Conservation (phyloP, 2,888 invertebrate genomes). For the Drosophila helvetica region DNA sequence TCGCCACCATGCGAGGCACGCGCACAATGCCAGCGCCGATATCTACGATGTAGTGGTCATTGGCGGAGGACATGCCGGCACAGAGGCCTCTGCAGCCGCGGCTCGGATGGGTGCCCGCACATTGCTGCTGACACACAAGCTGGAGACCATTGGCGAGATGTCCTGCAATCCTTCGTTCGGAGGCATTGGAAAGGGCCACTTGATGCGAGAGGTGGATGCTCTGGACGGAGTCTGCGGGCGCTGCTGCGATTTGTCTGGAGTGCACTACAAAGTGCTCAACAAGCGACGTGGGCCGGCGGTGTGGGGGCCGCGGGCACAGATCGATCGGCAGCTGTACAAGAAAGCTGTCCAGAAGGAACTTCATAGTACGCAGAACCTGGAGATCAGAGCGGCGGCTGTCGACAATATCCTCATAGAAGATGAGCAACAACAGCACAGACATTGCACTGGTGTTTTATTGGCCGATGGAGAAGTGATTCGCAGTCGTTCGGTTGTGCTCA, state of each 20-base stretch:
- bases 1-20: conserved; percentile 8
- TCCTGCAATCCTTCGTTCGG: conserved; percentile 97
- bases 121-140: conserved; percentile 92
- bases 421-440: conserved; percentile 39
- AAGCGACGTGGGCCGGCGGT: conserved; percentile 93
- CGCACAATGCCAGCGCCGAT: conserved; percentile 2
- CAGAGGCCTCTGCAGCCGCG: conserved; percentile 93
- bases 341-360: conserved; percentile 89
- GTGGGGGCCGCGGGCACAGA: conserved; percentile 94
- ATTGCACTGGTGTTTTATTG: conserved; percentile 79
- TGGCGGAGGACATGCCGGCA: conserved; percentile 96
- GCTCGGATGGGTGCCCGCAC: conserved; percentile 92
- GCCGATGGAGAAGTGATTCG: conserved; percentile 86
- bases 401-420: conserved; percentile 89
- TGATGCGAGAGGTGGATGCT: conserved; percentile 94
- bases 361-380: conserved; percentile 87
- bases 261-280: conserved; percentile 93
- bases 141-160: conserved; percentile 95
- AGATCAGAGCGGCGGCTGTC: conserved; percentile 88
- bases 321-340: conserved; percentile 92
- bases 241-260: conserved; percentile 92
- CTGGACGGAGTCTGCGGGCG: conserved; percentile 92
- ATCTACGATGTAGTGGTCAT: conserved; percentile 90
- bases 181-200: conserved; percentile 95
- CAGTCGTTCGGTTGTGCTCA: conserved; percentile 89